Evolutionary conservation across 1,140 invertebrate species (phyloP).

Genomic region (Acarapis woodi): DNA sequence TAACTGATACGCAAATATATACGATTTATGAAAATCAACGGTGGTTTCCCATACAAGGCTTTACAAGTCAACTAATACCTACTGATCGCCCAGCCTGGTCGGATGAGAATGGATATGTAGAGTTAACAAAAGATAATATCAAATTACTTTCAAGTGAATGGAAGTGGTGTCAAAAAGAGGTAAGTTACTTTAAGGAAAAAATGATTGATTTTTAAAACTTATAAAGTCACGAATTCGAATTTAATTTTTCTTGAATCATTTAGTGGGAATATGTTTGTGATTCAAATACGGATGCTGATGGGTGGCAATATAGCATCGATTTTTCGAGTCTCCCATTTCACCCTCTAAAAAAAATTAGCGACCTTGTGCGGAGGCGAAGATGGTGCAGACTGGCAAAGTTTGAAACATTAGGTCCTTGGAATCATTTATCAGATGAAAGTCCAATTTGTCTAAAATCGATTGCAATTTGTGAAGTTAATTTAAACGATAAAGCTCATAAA

Average conservation of each 20-base stretch:
- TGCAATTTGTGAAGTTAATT: conserved; percentile 38
- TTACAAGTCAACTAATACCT: conserved; percentile 46
- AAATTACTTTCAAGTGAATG: conserved; percentile 54
- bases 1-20: conserved; percentile 50
- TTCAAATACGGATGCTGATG: conserved; percentile 60
- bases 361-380: conserved; percentile 49
- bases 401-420: conserved; percentile 55
- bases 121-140: conserved; percentile 47
- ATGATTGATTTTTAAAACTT: too few relatives aligned
- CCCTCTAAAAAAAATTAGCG: conserved; percentile 48
- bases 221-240: too few relatives aligned
- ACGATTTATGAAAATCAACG: conserved; percentile 74
- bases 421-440: conserved; percentile 36
- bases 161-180: conserved; percentile 72
- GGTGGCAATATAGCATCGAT: conserved; percentile 78
- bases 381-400: conserved; percentile 55
- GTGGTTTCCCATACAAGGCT: conserved; percentile 69
- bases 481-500: conserved; percentile 31
- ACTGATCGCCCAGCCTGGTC: conserved; percentile 53
- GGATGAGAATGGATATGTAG: conserved; percentile 44
- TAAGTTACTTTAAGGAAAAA: conserved; percentile 51
- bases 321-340: conserved; percentile 62
- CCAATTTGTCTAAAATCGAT: conserved; percentile 44
- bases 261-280: too few relatives aligned
- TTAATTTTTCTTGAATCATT: too few relatives aligned